A percentile compares a stretch with the other conserved stretches of the same genome.
These are phyloP conservation scores for Pantherophis guttatus DNA, from an alignment of 2,113 vertebrate genomes.

Conservation along the genomic window DNA sequence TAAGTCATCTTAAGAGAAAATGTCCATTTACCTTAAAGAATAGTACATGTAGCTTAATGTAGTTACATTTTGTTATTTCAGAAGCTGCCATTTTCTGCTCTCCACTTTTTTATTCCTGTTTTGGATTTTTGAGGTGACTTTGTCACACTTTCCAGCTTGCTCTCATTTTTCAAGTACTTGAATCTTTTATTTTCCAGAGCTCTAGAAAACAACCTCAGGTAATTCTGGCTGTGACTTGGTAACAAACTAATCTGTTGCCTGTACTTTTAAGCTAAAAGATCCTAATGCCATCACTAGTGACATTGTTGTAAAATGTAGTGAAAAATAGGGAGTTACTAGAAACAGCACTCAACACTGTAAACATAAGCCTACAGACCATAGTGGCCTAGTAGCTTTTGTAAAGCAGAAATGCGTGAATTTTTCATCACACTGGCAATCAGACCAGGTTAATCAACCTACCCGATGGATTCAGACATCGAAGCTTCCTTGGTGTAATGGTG, in stretches of 20 bases:
- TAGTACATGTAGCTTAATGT: conserved; percentile 14
- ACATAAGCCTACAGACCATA: conserved; percentile 72
- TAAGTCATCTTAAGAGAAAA: conserved; percentile 30
- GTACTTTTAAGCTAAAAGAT: conserved; percentile 61
- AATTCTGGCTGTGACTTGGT: conserved; percentile 68
- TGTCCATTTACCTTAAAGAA: conserved; percentile 41
- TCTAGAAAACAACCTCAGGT: conserved; percentile 60
- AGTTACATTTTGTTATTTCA: background rate
- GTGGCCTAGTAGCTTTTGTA: conserved; percentile 78
- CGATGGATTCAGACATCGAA: conserved; percentile 36
- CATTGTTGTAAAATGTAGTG: conserved; percentile 65
- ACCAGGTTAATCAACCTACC: conserved; percentile 58
- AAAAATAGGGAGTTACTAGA: conserved; percentile 68
- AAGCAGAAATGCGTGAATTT: conserved; percentile 66
- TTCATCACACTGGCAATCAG: conserved; percentile 59
- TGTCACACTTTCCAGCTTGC: background rate
- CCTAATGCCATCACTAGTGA: conserved; percentile 67
- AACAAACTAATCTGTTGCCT: conserved; percentile 70
- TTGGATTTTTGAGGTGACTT: background rate
- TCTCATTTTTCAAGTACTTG: conserved; percentile 8
- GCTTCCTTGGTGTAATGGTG: conserved; percentile 8
- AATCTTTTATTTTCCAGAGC: conserved; percentile 24
- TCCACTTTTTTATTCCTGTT: background rate
- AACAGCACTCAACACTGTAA: conserved; percentile 66
- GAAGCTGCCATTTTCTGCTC: background rate